Evolutionary conservation across 2,113 vertebrate genomes (phyloP), one percentile per base, ranked within the genome.

Genomic region (Planiliza haematocheilus): DNA sequence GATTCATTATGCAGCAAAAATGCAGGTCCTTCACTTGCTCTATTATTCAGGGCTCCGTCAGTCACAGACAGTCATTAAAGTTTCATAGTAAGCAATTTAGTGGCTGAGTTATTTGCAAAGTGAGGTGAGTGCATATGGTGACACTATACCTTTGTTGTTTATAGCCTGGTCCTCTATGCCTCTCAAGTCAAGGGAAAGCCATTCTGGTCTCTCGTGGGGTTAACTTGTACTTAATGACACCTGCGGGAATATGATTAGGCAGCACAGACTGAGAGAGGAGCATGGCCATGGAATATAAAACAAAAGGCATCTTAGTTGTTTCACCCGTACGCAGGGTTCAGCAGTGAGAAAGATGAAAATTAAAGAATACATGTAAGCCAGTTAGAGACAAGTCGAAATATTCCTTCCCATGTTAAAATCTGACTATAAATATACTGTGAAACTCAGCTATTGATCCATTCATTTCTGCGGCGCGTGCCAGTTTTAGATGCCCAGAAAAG

Each of bases 61-160:
- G 89, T 92, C 88, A 92, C 85, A 91, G 89, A 91, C 88, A 83
- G 85, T 86, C 85, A 92, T 93, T 92, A 93, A 94, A 92, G 64
- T 92, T 94, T 93, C 83, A 92, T 91, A 75, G 83, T 79, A 83
- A 79, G 79, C 84, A 88, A 89, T 92, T 88, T 89, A 82, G 79
- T 79, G 75, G 81, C 81, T 71, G 85, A 86, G 74, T 80, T 88
- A 79, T 89, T 91, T 81, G 88, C 74, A 74, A 82, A 88, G 85
- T 70, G 83, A 90, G 88, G 89, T 83, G 82, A 85, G 80, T 79
- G 86, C 86, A 77, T 76, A 75, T 58, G 83, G 81, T 52, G 58
- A 59, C 50, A 50, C 57, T 55, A 68, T 65, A 71, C 68, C 79
- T 82, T 70, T 88, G 64, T 70, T 82, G 82, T 81, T 84, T 85